phyloP scores from a whole-genome alignment of 2,888 invertebrate species.

The Erynnis tages region DNA sequence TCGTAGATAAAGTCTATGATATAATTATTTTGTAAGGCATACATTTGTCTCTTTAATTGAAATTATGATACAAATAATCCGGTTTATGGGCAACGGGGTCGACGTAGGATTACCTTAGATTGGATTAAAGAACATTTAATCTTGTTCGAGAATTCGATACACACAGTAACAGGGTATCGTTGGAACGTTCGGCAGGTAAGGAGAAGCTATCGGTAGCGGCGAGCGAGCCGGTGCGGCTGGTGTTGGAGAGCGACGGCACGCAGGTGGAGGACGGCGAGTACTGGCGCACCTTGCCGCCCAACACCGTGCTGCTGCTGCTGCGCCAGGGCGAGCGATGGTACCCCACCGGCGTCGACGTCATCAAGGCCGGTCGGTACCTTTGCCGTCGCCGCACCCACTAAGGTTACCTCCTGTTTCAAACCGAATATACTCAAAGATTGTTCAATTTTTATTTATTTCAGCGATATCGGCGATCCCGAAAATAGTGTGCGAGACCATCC shows the following conservation, averaged over 20 bases:
- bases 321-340: slow-evolving; percentile 96
- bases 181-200: slow-evolving; percentile 87
- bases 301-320: slow-evolving; percentile 93
- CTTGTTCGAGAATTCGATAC: too few relatives aligned
- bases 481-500: slow-evolving; percentile 98
- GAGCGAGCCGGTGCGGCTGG: slow-evolving; percentile 93
- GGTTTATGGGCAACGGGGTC: too few relatives aligned
- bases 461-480: slow-evolving; percentile 97
- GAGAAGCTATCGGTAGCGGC: slow-evolving; percentile 94
- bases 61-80: too few relatives aligned
- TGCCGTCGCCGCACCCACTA: too few relatives aligned
- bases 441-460: slow-evolving; percentile 61
- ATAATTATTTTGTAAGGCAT: too few relatives aligned
- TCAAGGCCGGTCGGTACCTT: slow-evolving; percentile 90
- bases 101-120: too few relatives aligned
- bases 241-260: slow-evolving; percentile 97
- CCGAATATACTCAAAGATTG: neutral
- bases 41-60: too few relatives aligned
- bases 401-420: too few relatives aligned
- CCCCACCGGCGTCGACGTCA: slow-evolving; percentile 96
- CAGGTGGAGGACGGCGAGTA: slow-evolving; percentile 98
- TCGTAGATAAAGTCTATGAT: too few relatives aligned
- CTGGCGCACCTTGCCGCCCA: slow-evolving; percentile 95
- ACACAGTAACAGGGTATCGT: too few relatives aligned
- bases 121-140: too few relatives aligned